phyloP scores from a whole-genome alignment of 2,797 vertebrate genomes.

The Morelia viridis region DNA sequence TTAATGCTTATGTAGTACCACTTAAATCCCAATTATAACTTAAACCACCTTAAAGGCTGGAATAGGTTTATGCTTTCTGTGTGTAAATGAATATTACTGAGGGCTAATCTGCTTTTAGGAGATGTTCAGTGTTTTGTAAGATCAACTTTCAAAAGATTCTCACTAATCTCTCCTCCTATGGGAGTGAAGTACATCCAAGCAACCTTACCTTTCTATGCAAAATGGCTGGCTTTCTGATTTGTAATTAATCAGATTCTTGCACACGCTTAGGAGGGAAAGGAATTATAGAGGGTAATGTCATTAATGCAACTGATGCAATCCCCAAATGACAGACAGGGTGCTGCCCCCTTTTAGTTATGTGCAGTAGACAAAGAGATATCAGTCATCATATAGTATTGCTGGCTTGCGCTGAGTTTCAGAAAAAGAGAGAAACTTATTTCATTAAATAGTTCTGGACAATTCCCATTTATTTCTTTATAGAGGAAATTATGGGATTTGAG shows the following conservation, averaged over 20 bases:
- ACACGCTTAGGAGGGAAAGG: constrained; percentile 37
- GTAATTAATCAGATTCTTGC: constrained; percentile 12
- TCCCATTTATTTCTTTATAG: constrained; percentile 43
- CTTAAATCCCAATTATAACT: constrained; percentile 8
- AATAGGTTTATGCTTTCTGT: constrained; percentile 1
- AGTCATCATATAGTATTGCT: constrained; percentile 47
- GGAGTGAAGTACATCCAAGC: background rate
- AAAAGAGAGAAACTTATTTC: constrained; percentile 25
- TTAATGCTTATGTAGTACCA: background rate
- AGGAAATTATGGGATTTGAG: constrained; percentile 12
- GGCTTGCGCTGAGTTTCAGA: constrained; percentile 43
- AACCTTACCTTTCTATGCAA: constrained; percentile 30
- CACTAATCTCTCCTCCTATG: constrained; percentile 26
- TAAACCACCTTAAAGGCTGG: constrained; percentile 12
- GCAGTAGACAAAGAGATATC: constrained; percentile 17
- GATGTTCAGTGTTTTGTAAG: constrained; percentile 32
- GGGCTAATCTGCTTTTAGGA: constrained; percentile 34
- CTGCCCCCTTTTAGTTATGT: constrained; percentile 47
- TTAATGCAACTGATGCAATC: background rate
- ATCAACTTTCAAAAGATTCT: constrained; percentile 36
- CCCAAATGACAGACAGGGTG: constrained; percentile 25
- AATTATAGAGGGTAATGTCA: constrained; percentile 29
- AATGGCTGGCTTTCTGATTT: constrained; percentile 25
- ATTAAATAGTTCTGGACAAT: constrained; percentile 54
- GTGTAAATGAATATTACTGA: constrained; percentile 19